Conservation (phyloP, 2,113 vertebrate species). For the Ranitomeya variabilis region DNA sequence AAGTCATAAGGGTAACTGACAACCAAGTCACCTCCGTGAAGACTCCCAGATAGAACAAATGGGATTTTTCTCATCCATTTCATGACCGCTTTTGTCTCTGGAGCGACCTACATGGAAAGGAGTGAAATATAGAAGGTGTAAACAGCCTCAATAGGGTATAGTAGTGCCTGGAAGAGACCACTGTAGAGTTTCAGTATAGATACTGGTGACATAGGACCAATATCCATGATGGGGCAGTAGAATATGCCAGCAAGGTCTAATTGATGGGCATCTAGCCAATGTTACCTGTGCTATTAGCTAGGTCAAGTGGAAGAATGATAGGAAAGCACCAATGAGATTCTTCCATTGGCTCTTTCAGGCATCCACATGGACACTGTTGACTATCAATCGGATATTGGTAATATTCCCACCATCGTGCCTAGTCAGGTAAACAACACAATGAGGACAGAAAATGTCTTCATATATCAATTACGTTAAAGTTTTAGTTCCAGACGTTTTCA, state of each 20-base stretch:
- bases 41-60: constrained; percentile 91
- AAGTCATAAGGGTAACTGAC: constrained; percentile 95
- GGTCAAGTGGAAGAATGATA: not conserved
- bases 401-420: too few species aligned
- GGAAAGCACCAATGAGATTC: too few species aligned
- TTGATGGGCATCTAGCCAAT: not conserved
- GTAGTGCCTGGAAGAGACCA: not conserved
- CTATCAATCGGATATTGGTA: too few species aligned
- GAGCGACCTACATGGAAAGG: constrained; percentile 80
- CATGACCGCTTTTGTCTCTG: constrained; percentile 95
- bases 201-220: not conserved
- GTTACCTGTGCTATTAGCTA: not conserved
- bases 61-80: constrained; percentile 89
- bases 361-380: too few species aligned
- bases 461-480: too few species aligned
- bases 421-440: too few species aligned
- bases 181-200: not conserved
- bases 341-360: too few species aligned
- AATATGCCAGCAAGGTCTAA: not conserved
- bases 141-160: not conserved
- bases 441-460: too few species aligned
- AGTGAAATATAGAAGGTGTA: not conserved
- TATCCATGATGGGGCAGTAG: too few species aligned
- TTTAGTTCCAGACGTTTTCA: too few species aligned
- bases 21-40: constrained; percentile 94